phyloP scores from a whole-genome alignment of 2,888 invertebrate species.

The Agrotis exclamationis region DNA sequence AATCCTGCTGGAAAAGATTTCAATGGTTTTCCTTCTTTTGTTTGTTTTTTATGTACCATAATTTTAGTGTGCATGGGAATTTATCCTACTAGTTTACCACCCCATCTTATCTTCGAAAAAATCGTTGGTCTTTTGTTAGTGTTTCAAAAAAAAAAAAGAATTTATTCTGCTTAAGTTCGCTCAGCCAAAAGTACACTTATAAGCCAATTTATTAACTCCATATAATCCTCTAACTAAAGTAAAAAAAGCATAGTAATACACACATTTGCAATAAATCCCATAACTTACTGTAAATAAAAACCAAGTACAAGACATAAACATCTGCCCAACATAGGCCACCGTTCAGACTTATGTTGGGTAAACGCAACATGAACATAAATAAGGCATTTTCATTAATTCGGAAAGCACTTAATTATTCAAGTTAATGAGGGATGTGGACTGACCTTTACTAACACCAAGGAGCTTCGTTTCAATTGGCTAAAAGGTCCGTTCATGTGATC shows the following conservation, averaged over 20 bases:
- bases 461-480: slow-evolving; percentile 59
- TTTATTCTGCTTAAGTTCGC: too few species aligned
- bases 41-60: too few species aligned
- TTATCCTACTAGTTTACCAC: too few species aligned
- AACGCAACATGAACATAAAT: slow-evolving; percentile 41
- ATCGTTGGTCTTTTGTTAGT: too few species aligned
- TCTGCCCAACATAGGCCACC: too few species aligned
- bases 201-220: too few species aligned
- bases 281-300: slow-evolving; percentile 16
- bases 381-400: slow-evolving; percentile 49
- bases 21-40: neutral
- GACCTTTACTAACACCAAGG: slow-evolving; percentile 43
- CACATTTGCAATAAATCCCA: slow-evolving; percentile 8
- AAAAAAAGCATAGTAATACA: neutral
- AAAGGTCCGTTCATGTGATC: slow-evolving; percentile 53
- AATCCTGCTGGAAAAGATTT: neutral
- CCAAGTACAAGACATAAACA: neutral
- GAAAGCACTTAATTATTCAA: slow-evolving; percentile 62
- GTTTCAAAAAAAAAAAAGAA: too few species aligned
- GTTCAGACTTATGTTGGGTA: slow-evolving; percentile 1
- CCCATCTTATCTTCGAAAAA: too few species aligned
- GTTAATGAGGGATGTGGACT: slow-evolving; percentile 54
- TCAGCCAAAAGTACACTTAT: too few species aligned
- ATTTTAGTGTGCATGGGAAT: too few species aligned
- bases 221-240: too few species aligned